Evolutionary conservation across 2,797 vertebrate genomes (phyloP), one percentile per base, ranked within the genome.

Genomic region (Enteromius afrohamiltoni): DNA sequence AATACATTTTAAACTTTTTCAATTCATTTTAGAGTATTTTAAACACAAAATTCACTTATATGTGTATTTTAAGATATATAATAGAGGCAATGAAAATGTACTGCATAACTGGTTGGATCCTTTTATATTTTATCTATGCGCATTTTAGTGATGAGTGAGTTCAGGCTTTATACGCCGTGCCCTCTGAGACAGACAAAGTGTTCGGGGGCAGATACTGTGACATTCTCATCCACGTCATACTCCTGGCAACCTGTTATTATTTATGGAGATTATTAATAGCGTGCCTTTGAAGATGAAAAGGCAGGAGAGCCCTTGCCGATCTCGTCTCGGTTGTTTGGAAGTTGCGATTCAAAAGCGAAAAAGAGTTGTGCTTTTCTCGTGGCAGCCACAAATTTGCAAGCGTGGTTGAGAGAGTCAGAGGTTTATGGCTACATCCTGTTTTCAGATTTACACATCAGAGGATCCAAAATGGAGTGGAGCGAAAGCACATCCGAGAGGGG

Each of bases 251-350:
- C 76, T 87, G 77, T 85, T 85, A 81, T 82, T 84, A 85, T 83
- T 88, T 87, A 87, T 82, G 70, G 78, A 85, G 45, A 77, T 87
- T 86, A 86, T 87, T 86, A 88, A 86, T 87, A 85, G 85, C 65
- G 69, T 78, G 79, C 75, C 79, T 85, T 83, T 81, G 68, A 80
- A 85, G 85, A 85, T 85, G 80, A 87, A 87, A 86, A 82, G 40
- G 79, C 31, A 82, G 64, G 78, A 64, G 64, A 75, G 80, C 78
- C 80, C 64, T 80, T 58, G 21, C 40, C 68, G 80, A 77, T 83
- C 81, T 79, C 14, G 31, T 70, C 37, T 77, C 29, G 13, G 67
- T 83, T 77, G 77, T 40, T 80, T 83, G 77, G 58, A 70, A 64
- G 88, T 79, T 86, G 80, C 81, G 74, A 83, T 53, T 75, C 67